These are phyloP conservation scores for Melanaphis sacchari DNA, from an alignment of 1,140 invertebrate species.

Conservation along the genomic window DNA sequence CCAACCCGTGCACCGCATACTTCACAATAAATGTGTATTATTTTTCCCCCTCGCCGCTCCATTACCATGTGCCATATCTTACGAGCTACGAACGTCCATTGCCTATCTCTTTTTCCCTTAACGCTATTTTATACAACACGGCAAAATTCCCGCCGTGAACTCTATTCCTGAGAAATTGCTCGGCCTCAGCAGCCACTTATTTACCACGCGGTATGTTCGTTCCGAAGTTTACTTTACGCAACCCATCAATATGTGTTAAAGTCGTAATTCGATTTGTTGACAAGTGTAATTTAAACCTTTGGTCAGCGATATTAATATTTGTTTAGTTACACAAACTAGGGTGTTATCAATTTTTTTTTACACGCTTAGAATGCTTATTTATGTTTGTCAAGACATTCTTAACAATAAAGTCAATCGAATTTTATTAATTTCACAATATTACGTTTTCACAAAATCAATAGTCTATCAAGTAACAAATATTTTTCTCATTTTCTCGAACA, in stretches of 20 bases:
- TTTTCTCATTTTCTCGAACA: background rate
- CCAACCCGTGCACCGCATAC: background rate
- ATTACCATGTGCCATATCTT: background rate
- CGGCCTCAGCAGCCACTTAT: background rate
- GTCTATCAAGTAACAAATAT: background rate
- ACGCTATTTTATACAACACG: background rate
- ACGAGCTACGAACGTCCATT: no score
- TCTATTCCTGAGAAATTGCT: constrained; percentile 32
- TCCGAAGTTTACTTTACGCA: background rate
- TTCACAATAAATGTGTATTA: constrained; percentile 44
- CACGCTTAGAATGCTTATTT: background rate
- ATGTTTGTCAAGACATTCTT: background rate
- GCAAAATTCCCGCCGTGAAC: constrained; percentile 41
- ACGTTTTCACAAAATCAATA: background rate
- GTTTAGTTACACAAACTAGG: background rate
- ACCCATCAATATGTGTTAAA: background rate
- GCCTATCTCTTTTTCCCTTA: constrained; percentile 4
- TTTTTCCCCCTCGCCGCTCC: background rate
- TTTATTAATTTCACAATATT: background rate
- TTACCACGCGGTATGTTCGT: background rate
- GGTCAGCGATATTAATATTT: background rate
- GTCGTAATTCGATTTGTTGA: constrained; percentile 26
- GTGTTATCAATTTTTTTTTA: constrained; percentile 1
- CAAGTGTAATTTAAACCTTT: constrained; percentile 5
- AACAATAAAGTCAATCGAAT: background rate